Percentiles rank a stretch among this genome's conserved stretches.
Conservation (phyloP, 2,113 vertebrate genomes). For the Climacteris rufus region DNA sequence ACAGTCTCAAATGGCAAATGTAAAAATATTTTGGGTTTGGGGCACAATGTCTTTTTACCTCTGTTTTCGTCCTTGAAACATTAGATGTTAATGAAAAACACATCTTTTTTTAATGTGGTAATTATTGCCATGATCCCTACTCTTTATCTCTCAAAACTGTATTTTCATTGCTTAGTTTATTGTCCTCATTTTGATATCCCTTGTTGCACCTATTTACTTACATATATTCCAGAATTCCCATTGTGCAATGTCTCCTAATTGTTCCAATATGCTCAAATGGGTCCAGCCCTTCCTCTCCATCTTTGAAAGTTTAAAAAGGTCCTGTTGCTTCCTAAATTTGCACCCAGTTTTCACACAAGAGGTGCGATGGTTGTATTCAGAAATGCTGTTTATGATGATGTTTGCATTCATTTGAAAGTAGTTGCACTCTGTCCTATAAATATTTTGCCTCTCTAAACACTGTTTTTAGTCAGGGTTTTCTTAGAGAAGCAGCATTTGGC, state of each 20-base stretch:
- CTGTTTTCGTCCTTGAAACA: not conserved
- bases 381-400: not conserved
- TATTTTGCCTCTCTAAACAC: not conserved
- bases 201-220: not conserved
- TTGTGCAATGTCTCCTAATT: not conserved
- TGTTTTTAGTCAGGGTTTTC: not conserved
- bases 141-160: not conserved
- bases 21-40: not conserved
- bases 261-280: not conserved
- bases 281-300: not conserved
- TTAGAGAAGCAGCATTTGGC: not conserved
- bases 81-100: not conserved
- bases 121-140: not conserved
- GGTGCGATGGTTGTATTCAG: not conserved
- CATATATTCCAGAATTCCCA: not conserved
- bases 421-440: not conserved
- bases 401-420: not conserved
- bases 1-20: not conserved
- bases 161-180: not conserved
- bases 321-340: not conserved
- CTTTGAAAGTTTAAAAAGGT: not conserved
- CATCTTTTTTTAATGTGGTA: rapidly evolving
- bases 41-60: not conserved
- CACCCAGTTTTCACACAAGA: not conserved
- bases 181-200: not conserved